These are phyloP conservation scores for Ormyrus pomaceus DNA, from an alignment of 2,888 invertebrate species.

Conservation along the genomic window DNA sequence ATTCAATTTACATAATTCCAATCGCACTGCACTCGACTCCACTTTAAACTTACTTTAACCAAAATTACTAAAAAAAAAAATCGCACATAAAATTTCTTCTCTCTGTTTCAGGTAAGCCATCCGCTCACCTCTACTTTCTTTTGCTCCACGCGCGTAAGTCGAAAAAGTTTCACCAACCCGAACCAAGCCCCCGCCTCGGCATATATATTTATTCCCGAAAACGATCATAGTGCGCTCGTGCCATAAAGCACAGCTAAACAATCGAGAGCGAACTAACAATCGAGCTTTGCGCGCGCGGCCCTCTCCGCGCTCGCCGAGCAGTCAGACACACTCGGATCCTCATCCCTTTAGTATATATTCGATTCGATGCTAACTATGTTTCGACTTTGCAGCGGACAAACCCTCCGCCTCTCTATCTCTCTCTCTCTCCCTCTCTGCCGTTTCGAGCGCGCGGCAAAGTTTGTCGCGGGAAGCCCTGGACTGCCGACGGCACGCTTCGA, in stretches of 20 bases:
- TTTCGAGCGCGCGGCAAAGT: slow-evolving; percentile 16
- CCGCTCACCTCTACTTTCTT: no score
- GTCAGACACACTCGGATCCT: slow-evolving; percentile 4
- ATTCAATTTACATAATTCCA: no score
- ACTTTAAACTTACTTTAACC: no score
- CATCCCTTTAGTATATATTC: slow-evolving; percentile 59
- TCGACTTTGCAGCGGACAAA: slow-evolving; percentile 57
- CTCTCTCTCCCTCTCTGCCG: not conserved
- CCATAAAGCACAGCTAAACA: not conserved
- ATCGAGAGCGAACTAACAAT: slow-evolving; percentile 14
- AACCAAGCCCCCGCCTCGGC: no score
- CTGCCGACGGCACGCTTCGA: slow-evolving; percentile 57
- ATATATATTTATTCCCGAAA: no score
- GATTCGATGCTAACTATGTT: slow-evolving; percentile 61
- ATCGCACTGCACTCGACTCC: no score
- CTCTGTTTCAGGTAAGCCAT: no score
- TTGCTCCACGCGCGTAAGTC: no score
- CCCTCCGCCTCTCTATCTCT: not conserved
- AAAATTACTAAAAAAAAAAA: no score
- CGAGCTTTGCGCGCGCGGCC: not conserved
- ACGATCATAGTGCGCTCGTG: no score
- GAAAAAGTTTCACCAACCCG: no score
- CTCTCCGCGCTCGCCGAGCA: not conserved
- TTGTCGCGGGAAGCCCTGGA: slow-evolving; percentile 37
- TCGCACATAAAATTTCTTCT: no score